A percentile compares a stretch with the other conserved stretches of the same genome.
phyloP scores from a whole-genome alignment of 2,113 vertebrate species.

The Austrofundulus limnaeus region DNA sequence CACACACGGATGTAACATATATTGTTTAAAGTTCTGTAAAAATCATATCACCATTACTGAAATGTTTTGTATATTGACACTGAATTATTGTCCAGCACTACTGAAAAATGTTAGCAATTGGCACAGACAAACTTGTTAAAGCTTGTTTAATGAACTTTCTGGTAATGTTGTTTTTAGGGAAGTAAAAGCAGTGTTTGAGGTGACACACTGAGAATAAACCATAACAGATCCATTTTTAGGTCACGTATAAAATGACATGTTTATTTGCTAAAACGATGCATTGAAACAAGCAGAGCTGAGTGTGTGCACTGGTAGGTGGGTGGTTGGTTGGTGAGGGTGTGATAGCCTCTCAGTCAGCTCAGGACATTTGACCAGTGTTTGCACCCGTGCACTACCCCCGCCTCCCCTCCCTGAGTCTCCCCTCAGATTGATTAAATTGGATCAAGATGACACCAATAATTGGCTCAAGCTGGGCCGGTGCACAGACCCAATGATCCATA shows the following conservation, averaged over 20 bases:
- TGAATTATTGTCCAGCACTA: too few species aligned
- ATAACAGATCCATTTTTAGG: background rate
- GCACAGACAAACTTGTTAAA: slow-evolving; percentile 4
- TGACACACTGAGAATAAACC: background rate
- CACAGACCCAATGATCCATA: slow-evolving; percentile 96
- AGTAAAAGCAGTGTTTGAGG: background rate
- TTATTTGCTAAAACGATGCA: background rate
- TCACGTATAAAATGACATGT: background rate
- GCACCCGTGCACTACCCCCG: slow-evolving; percentile 77
- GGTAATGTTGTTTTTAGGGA: background rate
- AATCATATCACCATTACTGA: too few species aligned
- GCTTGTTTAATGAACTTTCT: background rate
- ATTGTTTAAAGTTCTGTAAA: too few species aligned
- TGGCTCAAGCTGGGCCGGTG: slow-evolving; percentile 96
- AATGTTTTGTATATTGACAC: too few species aligned
- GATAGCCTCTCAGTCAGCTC: slow-evolving; percentile 80
- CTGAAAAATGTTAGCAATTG: slow-evolving; percentile 1
- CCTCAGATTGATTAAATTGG: slow-evolving; percentile 99
- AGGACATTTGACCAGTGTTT: slow-evolving; percentile 94
- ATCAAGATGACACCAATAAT: slow-evolving; percentile 99
- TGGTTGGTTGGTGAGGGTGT: slow-evolving; percentile 24
- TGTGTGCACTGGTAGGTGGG: slow-evolving; percentile 14
- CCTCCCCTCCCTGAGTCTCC: slow-evolving; percentile 77
- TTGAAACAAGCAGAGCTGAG: background rate
- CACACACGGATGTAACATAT: too few species aligned